Evolutionary conservation across 2,888 invertebrate species (phyloP).

Genomic region (Agrilus mali): DNA sequence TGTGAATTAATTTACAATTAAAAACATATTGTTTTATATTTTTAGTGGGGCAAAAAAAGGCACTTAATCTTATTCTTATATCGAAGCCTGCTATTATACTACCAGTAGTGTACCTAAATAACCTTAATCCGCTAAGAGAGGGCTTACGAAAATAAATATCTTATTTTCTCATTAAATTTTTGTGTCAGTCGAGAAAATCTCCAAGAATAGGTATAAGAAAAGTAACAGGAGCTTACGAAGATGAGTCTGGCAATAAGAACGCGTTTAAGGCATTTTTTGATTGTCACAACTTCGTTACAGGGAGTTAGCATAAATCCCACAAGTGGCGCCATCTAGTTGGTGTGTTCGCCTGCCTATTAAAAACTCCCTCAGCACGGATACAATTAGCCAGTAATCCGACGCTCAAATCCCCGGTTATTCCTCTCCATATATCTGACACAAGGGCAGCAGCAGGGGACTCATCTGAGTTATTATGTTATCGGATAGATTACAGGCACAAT

Average conservation of each 20-base stretch:
- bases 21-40: too few relatives aligned
- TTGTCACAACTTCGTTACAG: conserved; percentile 14
- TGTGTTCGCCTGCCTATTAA: conserved; percentile 16
- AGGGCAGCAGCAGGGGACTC: conserved; percentile 27
- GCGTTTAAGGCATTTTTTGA: conserved; percentile 12
- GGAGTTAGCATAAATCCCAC: conserved; percentile 12
- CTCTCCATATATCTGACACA: conserved; percentile 29
- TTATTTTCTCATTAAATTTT: too few relatives aligned
- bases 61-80: too few relatives aligned
- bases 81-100: too few relatives aligned
- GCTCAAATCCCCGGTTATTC: conserved; percentile 28
- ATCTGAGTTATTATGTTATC: conserved; percentile 29
- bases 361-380: conserved; percentile 24
- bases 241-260: conserved; percentile 6
- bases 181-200: too few relatives aligned
- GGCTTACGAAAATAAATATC: too few relatives aligned
- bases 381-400: conserved; percentile 30
- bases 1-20: too few relatives aligned
- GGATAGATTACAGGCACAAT: conserved; percentile 23
- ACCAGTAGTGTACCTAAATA: too few relatives aligned
- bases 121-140: too few relatives aligned
- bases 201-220: too few relatives aligned
- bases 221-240: not conserved
- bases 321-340: conserved; percentile 2
- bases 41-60: too few relatives aligned